phyloP scores from a whole-genome alignment of 2,113 vertebrate species.

The Pseudois nayaur region DNA sequence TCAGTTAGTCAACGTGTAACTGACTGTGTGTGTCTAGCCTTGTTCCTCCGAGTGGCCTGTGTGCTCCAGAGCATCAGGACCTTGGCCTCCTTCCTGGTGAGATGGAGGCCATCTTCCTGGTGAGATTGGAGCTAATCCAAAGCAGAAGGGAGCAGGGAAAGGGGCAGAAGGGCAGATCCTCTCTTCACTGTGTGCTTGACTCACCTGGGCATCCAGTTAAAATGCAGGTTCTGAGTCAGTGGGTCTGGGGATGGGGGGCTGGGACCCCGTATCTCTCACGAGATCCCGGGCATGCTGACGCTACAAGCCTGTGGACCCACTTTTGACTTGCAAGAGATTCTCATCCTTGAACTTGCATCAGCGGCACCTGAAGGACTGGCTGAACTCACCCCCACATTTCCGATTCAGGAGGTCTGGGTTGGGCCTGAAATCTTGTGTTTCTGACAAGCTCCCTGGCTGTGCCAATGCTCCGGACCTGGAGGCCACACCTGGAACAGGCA shows the following conservation, averaged over 20 bases:
- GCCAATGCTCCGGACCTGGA: neutral
- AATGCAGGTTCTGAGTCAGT: neutral
- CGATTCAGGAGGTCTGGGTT: neutral
- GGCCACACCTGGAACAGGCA: neutral
- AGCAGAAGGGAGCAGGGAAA: neutral
- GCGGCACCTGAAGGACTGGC: neutral
- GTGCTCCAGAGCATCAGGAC: neutral
- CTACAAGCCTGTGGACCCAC: neutral
- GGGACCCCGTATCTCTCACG: neutral
- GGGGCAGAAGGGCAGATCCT: neutral
- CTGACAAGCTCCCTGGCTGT: neutral
- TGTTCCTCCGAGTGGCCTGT: neutral
- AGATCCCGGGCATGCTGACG: rapidly evolving
- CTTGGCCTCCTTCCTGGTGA: neutral
- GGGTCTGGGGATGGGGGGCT: neutral
- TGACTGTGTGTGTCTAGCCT: neutral
- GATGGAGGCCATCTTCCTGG: no score
- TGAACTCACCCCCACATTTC: neutral
- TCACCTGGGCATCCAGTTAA: neutral
- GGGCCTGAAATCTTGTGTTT: neutral
- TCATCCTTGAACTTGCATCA: neutral
- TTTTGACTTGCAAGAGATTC: no score
- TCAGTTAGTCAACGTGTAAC: neutral
- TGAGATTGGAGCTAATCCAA: neutral
- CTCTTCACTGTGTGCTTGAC: neutral